Evolutionary conservation across 2,797 vertebrate species (phyloP).

Genomic region (Rhinoraja longicauda): DNA sequence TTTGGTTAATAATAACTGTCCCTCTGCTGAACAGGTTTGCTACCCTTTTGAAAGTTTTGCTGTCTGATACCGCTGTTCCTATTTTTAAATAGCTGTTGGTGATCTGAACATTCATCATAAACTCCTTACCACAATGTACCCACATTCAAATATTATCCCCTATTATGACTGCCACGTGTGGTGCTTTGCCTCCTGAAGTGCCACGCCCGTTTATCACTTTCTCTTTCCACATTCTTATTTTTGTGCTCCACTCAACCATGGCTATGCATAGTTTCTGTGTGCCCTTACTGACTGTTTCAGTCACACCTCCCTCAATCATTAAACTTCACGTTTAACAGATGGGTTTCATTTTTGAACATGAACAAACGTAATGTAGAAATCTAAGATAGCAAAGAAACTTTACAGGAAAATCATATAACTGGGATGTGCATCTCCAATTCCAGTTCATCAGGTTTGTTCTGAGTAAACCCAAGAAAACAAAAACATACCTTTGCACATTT

Average conservation of each 20-base stretch:
- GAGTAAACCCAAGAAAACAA: not conserved
- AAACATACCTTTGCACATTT: no score
- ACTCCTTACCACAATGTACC: not conserved
- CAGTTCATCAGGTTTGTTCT: not conserved
- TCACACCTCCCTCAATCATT: not conserved
- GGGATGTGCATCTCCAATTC: no score
- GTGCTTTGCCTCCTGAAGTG: not conserved
- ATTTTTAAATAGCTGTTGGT: not conserved
- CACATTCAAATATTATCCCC: no score
- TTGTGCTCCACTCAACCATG: not conserved
- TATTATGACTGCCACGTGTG: not conserved
- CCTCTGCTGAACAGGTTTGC: not conserved
- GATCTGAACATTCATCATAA: not conserved
- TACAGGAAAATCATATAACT: not conserved
- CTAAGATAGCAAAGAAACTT: not conserved
- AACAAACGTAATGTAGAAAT: not conserved
- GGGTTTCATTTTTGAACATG: not conserved
- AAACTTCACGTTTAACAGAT: not conserved
- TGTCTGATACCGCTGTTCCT: not conserved
- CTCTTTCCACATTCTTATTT: not conserved
- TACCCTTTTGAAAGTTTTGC: not conserved
- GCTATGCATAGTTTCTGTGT: not conserved
- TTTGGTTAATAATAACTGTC: no score
- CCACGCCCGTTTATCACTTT: not conserved
- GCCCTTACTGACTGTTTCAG: not conserved